Percentiles rank a stretch among this genome's conserved stretches.
Conservation (phyloP, 2,113 vertebrate genomes). For the Barnardius zonarius region DNA sequence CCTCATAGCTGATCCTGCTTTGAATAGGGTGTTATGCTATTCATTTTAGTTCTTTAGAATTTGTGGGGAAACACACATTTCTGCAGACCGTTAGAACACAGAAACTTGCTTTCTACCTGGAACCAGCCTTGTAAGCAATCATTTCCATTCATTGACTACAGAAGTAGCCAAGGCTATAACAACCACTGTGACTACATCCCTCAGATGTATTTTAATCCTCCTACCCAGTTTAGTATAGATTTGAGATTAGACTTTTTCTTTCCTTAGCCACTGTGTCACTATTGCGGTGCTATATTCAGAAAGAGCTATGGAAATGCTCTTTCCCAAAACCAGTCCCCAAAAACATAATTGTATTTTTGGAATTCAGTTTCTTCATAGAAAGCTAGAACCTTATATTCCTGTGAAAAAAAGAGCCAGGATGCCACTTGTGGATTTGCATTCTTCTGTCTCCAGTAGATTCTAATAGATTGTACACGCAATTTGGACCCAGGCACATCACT, state of each 20-base stretch:
- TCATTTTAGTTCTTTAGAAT: neutral
- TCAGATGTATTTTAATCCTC: neutral
- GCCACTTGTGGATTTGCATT: neutral
- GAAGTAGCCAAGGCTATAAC: neutral
- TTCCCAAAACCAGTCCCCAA: neutral
- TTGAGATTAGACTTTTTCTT: neutral
- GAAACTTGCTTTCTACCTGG: neutral
- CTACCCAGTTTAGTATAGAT: neutral
- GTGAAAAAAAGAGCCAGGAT: neutral
- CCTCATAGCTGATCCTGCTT: neutral
- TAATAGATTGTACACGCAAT: neutral
- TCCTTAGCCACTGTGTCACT: neutral
- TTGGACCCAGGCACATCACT: neutral
- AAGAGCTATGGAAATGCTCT: neutral
- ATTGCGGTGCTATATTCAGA: neutral
- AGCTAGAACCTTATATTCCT: neutral
- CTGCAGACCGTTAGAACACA: neutral
- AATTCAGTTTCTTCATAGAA: neutral
- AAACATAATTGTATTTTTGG: neutral
- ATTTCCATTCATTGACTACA: neutral
- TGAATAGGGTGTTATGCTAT: neutral
- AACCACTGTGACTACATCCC: neutral
- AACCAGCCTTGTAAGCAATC: neutral
- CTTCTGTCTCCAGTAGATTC: neutral
- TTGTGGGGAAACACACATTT: neutral